Evolutionary conservation across 2,888 invertebrate species (phyloP), one percentile per base, ranked within the genome.

Genomic region (Agrochola lychnidis): DNA sequence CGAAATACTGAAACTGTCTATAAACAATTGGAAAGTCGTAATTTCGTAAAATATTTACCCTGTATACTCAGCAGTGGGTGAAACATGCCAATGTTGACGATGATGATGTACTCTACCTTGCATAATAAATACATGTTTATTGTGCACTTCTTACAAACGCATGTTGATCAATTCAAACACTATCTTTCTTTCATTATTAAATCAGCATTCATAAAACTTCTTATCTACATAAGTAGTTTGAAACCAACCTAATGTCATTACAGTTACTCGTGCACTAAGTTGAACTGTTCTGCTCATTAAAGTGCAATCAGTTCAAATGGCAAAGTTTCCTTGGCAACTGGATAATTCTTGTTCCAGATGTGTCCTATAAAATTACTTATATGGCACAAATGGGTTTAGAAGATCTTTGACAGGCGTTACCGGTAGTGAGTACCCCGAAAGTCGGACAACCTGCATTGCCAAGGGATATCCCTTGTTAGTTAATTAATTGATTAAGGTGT

Each of bases 311-410:
- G 16, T 70, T 79, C 14, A 48, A n/a, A 42, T 67, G 14, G 36
- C 57, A 30, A 10, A 30, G 59, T 71, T 67, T 57, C 42, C 75
- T 67, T 81, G 40, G 74, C 36, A 81, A 59, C 64, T 19, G 16
- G 7, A 36, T 77, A 66, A 42, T 6, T 61, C 9, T 4, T 30
- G 5, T 36, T 36, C 6, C 30, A 53, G 22, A 62, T 51, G n/a
- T 61, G 30, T 7, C 25, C 10, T 30, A 7, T 30, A 25, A 16
- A 10, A 25, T 71, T 48, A 4, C 45, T 30, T 61, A 19, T 3
- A 51, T 9, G 22, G 9, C 51, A 51, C 51, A 51, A 19, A 51
- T 51, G 14, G 45, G 2, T 19, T 51, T 51, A 51, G 51, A 7
- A 51, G 19, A 51, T 22, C 19, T 3, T 51, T 51, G 19, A 7